Evolutionary conservation across 2,888 invertebrate genomes (phyloP).

Genomic region (Cephus nigrinus): DNA sequence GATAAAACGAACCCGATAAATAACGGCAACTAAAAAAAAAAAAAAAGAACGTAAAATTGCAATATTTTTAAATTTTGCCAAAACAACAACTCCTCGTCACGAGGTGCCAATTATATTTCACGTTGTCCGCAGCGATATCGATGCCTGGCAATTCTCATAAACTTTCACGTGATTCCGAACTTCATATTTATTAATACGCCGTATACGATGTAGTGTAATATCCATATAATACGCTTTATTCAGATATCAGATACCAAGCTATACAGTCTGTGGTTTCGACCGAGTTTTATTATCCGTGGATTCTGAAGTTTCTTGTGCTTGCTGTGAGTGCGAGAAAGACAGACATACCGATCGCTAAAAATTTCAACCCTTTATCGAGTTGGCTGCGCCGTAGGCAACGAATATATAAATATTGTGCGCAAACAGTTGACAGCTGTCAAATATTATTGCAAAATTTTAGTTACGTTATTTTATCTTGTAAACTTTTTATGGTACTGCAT

Average conservation of each 20-base stretch:
- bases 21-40: neutral
- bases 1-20: neutral
- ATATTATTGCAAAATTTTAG: neutral
- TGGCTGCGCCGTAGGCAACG: neutral
- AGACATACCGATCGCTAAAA: neutral
- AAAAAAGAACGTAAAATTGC: neutral
- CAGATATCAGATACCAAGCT: neutral
- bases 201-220: neutral
- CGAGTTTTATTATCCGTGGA: neutral
- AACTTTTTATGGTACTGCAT: neutral
- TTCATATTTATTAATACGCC: neutral
- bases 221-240: neutral
- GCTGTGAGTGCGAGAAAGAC: neutral
- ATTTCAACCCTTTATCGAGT: neutral
- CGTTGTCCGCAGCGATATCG: neutral
- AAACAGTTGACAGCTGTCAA: neutral
- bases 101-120: neutral
- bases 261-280: neutral
- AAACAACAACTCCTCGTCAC: neutral
- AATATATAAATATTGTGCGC: neutral
- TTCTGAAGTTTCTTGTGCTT: neutral
- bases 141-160: neutral
- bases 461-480: neutral
- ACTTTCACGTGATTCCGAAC: neutral
- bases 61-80: neutral